Percentiles rank a stretch among this genome's conserved stretches.
These are phyloP conservation scores for Chaetura pelagica DNA, from an alignment of 2,113 vertebrate genomes.

Conservation along the genomic window DNA sequence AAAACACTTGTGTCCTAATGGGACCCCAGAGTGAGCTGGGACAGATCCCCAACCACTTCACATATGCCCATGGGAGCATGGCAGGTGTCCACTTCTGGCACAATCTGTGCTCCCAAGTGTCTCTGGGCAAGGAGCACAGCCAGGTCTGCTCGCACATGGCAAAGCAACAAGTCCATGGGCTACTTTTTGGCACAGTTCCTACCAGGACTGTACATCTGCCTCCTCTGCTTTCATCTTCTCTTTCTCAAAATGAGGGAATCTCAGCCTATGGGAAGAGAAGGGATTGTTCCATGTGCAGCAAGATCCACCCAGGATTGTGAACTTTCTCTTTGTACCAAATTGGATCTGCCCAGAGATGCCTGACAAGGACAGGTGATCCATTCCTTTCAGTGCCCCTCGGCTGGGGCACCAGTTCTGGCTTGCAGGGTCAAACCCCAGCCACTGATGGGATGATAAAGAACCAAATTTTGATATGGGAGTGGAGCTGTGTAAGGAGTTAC, in stretches of 20 bases:
- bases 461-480: neutral
- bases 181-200: neutral
- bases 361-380: neutral
- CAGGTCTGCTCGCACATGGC: rapidly evolving
- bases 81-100: neutral
- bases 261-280: neutral
- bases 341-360: neutral
- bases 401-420: rapidly evolving
- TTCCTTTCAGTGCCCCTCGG: neutral
- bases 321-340: neutral
- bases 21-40: neutral
- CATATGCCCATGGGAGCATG: rapidly evolving
- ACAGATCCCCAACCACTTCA: neutral
- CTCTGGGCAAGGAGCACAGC: neutral
- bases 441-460: neutral
- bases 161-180: rapidly evolving
- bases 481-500: neutral
- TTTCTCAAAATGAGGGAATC: neutral
- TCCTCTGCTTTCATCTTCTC: neutral
- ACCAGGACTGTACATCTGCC: neutral
- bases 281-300: neutral
- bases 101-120: neutral
- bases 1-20: neutral
- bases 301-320: neutral
- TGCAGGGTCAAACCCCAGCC: rapidly evolving